These are phyloP conservation scores for Plectropomus leopardus DNA, from an alignment of 2,113 vertebrate species.

Conservation along the genomic window DNA sequence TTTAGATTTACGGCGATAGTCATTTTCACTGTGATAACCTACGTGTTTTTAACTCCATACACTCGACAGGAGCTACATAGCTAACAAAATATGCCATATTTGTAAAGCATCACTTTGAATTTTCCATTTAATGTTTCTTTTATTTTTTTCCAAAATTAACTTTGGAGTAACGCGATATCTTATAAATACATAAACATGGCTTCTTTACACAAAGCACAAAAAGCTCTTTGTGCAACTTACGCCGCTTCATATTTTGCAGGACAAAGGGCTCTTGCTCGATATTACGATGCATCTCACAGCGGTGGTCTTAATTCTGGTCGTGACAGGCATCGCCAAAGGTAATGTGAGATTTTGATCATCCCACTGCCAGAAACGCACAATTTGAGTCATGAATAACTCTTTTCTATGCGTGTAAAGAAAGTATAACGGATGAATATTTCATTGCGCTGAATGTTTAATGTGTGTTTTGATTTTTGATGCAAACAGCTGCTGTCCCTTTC, in stretches of 20 bases:
- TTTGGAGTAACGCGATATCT: conserved; percentile 41
- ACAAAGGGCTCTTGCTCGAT: conserved; percentile 48
- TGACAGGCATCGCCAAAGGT: conserved; percentile 83
- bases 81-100: background rate
- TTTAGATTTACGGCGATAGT: background rate
- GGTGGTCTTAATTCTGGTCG: conserved; percentile 79
- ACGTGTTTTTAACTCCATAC: background rate
- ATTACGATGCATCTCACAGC: conserved; percentile 76
- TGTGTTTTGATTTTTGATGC: conserved; percentile 16
- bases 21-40: background rate
- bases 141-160: conserved; percentile 35
- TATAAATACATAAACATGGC: background rate
- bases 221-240: conserved; percentile 13
- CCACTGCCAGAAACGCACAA: conserved; percentile 1
- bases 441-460: conserved; percentile 38
- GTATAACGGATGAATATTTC: conserved; percentile 32
- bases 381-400: background rate
- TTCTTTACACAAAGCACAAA: background rate
- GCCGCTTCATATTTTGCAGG: conserved; percentile 64
- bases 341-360: conserved; percentile 53
- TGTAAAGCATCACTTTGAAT: background rate
- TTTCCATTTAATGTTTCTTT: background rate
- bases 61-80: background rate
- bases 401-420: conserved; percentile 13
- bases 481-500: conserved; percentile 27